Conservation (phyloP, 2,113 vertebrate genomes). For the Heterotis niloticus region DNA sequence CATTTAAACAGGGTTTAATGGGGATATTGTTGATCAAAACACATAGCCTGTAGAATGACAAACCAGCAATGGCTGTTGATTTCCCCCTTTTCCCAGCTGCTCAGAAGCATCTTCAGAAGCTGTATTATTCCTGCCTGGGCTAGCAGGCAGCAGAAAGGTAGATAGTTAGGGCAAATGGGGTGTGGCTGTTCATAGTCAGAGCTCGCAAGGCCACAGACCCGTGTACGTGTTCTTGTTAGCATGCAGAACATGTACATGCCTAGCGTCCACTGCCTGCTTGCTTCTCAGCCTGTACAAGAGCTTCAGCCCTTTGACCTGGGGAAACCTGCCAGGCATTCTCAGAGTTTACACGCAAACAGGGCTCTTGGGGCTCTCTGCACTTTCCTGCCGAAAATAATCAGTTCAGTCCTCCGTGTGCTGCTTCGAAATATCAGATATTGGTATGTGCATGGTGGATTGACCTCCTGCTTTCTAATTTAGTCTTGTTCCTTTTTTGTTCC, state of each 20-base stretch:
- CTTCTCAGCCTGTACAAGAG: neutral
- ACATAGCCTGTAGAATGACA: neutral
- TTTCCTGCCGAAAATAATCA: neutral
- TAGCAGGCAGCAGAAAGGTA: neutral
- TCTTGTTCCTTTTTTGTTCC: neutral
- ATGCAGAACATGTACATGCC: constrained; percentile 15
- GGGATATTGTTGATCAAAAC: constrained; percentile 5
- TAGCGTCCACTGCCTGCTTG: neutral
- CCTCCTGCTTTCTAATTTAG: neutral
- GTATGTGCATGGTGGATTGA: neutral
- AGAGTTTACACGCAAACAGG: neutral
- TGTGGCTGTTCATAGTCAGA: constrained; percentile 2
- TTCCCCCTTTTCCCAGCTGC: neutral
- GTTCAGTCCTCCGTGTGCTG: neutral
- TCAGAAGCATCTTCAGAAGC: neutral
- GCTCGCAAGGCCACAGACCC: constrained; percentile 15
- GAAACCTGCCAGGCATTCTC: neutral
- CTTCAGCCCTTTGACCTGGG: neutral
- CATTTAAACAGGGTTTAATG: neutral
- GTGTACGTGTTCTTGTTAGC: constrained; percentile 16
- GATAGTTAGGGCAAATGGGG: constrained; percentile 21
- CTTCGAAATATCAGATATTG: neutral
- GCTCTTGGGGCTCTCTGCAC: neutral
- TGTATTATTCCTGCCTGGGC: neutral
- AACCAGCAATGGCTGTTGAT: neutral